Base-by-base conservation (phyloP, 2,888 invertebrate species). In the Leptopilina syphax region DNA sequence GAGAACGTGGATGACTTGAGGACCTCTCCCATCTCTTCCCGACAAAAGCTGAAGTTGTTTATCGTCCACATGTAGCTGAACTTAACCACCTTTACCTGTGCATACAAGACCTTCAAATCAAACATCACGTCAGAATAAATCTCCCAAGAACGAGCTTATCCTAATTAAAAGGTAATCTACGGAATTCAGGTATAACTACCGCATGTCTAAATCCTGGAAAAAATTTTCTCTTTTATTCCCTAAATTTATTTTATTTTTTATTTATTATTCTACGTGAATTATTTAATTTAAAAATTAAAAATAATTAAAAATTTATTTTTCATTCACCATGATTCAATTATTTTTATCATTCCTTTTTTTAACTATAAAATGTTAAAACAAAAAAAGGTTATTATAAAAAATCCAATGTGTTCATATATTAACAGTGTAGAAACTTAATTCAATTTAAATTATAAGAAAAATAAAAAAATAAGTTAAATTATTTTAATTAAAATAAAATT, bases 31-130 rank as follows among this genome's bases (percentile, higher is more conserved):
- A 99, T 99, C 94, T 99, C 99, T 94, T 99, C 99, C 89, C 99
- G 97, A 94, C 99, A 99, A 94, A 99, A 99, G 94, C 99, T 99
- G 94, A 99, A 99, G 95, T 99, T 99, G 94, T 99, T 99, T 94
- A 99, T 99, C 92, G 99, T 99, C 99, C 99, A 99, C 98, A 99
- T 99, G 94, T 99, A 99, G 94, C 98, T 99, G 95, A 99, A 99
- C 94, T 99, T 99, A 89, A 99, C 98, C 93, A 99, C 99, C 96
- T 99, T 99, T 93, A 99, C 99, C 98, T 98, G 96, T 87, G 89
- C 87, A 90, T 85, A 91, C 78, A 91, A 91, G 85, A 90, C 90
- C 91, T 91, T 91, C 86, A 88, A 90, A 90, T 89, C 88, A 88
- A 83, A 90, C 83, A 88, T 86, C 85, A 87, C 86, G 86, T 73